Percentiles rank a stretch among this genome's conserved stretches.
Conservation (phyloP, 1,140 invertebrate genomes). For the Diorhabda sublineata region DNA sequence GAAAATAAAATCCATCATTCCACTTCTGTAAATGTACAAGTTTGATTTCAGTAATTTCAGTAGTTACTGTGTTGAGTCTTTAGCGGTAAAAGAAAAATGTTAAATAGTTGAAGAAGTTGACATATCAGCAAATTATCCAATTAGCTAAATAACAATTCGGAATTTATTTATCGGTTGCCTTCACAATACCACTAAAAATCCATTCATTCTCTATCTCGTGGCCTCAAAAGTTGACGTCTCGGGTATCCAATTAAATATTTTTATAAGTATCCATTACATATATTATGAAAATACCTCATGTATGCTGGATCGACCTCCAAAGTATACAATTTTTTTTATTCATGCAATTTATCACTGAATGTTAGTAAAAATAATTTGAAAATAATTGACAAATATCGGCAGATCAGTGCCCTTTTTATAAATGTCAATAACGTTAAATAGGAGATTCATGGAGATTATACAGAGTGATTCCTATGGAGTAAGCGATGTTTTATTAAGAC, state of each 20-base stretch:
- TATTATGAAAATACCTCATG: neutral
- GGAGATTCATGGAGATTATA: too few species aligned
- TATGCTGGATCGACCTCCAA: too few species aligned
- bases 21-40: neutral
- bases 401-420: too few species aligned
- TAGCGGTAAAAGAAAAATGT: neutral
- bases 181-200: conserved; percentile 2
- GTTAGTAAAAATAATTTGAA: too few species aligned
- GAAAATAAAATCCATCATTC: neutral
- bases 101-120: neutral
- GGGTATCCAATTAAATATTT: neutral
- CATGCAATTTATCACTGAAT: too few species aligned
- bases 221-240: neutral
- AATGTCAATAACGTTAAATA: too few species aligned
- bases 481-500: too few species aligned
- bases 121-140: neutral
- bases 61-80: neutral
- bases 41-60: conserved; percentile 3
- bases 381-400: too few species aligned
- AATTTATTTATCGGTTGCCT: conserved; percentile 2
- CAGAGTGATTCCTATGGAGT: too few species aligned
- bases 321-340: too few species aligned
- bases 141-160: neutral
- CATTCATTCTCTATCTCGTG: neutral
- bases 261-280: neutral